A percentile compares a stretch with the other conserved stretches of the same genome.
Evolutionary conservation across 2,113 vertebrate genomes (phyloP).

Genomic region (Phodopus roborovskii): DNA sequence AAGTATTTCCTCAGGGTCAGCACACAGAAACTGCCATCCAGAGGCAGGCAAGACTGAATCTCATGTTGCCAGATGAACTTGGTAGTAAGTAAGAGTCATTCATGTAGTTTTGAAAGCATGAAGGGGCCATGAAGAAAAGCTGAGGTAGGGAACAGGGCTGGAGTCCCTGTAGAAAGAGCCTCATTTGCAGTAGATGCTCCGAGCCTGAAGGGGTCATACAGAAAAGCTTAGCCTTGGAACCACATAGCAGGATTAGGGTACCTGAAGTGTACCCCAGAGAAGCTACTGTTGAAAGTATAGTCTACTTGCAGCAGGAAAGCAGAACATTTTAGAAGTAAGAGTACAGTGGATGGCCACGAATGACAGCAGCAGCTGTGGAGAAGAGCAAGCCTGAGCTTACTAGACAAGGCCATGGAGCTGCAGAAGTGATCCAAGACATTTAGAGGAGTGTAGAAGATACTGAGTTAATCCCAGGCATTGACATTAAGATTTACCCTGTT

Average conservation of each 20-base stretch:
- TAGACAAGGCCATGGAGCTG: too few relatives aligned
- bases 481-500: not conserved
- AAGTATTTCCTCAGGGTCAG: not conserved
- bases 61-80: not conserved
- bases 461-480: not conserved
- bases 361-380: not conserved
- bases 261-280: not conserved
- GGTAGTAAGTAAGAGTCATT: not conserved
- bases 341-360: too few relatives aligned
- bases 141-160: not conserved
- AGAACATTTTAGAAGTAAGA: not conserved
- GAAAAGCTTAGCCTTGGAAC: not conserved
- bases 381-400: not conserved
- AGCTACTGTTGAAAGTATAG: not conserved
- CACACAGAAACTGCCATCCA: not conserved
- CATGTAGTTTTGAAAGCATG: not conserved
- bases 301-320: not conserved
- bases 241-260: not conserved
- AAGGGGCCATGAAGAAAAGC: not conserved
- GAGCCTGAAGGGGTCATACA: too few relatives aligned
- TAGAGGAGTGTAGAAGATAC: not conserved
- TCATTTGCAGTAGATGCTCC: not conserved
- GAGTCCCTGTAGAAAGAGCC: not conserved
- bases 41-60: not conserved
- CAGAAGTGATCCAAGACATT: not conserved